A percentile compares a stretch with the other conserved stretches of the same genome.
phyloP scores from a whole-genome alignment of 2,888 invertebrate genomes.

The Amphipyra tragopoginis region DNA sequence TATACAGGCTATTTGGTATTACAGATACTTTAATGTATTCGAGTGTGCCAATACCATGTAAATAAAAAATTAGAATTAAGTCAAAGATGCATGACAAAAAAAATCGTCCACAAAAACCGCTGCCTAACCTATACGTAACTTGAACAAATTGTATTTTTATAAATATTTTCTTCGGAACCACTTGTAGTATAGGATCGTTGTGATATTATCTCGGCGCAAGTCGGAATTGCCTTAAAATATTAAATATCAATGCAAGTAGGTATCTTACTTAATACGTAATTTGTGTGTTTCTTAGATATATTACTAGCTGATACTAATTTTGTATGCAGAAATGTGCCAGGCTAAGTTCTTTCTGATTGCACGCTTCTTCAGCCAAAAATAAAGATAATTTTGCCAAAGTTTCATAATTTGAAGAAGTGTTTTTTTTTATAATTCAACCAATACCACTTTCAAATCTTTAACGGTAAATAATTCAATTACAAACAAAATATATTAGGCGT shows the following conservation, averaged over 20 bases:
- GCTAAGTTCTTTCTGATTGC: not conserved
- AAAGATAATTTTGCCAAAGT: not conserved
- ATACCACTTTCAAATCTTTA: not conserved
- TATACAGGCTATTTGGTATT: not conserved
- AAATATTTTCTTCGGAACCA: constrained; percentile 63
- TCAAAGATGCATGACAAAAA: constrained; percentile 82
- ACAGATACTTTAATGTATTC: constrained; percentile 16
- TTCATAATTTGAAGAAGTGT: not conserved
- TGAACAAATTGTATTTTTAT: constrained; percentile 78
- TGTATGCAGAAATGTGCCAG: not conserved
- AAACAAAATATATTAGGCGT: not conserved
- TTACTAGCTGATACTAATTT: not conserved
- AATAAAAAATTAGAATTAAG: constrained; percentile 76
- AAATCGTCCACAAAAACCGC: constrained; percentile 70
- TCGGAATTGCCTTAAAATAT: constrained; percentile 73
- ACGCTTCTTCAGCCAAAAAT: not conserved
- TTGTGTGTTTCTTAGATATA: constrained; percentile 54
- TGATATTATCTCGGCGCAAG: constrained; percentile 73
- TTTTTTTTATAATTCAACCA: not conserved
- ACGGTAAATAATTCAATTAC: no score
- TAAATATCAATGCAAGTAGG: constrained; percentile 72
- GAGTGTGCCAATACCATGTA: constrained; percentile 66
- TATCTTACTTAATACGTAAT: constrained; percentile 54
- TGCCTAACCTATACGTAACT: constrained; percentile 77
- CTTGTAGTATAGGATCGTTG: constrained; percentile 76